Evolutionary conservation across 2,113 vertebrate species (phyloP).

Genomic region (Amphiprion percula): DNA sequence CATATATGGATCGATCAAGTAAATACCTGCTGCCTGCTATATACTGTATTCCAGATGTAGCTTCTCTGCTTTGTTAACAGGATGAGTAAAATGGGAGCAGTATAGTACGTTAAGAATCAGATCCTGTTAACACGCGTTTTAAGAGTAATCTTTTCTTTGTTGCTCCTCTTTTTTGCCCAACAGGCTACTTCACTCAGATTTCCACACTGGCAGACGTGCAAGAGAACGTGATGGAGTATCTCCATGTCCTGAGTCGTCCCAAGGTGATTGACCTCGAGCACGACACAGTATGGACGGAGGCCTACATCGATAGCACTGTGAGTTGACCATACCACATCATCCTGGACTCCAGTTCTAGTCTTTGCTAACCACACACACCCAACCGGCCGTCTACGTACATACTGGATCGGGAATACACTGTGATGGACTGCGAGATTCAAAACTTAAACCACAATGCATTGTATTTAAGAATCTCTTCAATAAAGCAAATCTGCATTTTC

Average conservation of each 20-base stretch:
- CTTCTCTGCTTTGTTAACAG: slow-evolving; percentile 19
- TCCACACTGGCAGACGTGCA: slow-evolving; percentile 98
- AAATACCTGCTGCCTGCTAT: slow-evolving; percentile 26
- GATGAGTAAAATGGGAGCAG: slow-evolving; percentile 19
- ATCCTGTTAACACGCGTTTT: neutral
- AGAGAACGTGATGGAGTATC: slow-evolving; percentile 99
- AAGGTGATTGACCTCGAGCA: slow-evolving; percentile 99
- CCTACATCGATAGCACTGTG: slow-evolving; percentile 97
- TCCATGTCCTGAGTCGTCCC: slow-evolving; percentile 96
- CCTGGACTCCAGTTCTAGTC: slow-evolving; percentile 5
- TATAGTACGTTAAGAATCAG: neutral
- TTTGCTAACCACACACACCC: neutral
- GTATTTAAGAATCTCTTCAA: neutral
- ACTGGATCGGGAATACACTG: neutral
- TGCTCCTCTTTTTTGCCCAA: slow-evolving; percentile 31
- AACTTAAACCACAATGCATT: neutral
- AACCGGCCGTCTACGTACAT: neutral
- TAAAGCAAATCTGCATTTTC: slow-evolving; percentile 9
- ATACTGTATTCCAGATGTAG: slow-evolving; percentile 36
- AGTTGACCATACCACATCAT: slow-evolving; percentile 77
- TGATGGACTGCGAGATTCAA: neutral
- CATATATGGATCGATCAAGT: slow-evolving; percentile 32
- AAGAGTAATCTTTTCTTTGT: neutral
- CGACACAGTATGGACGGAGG: slow-evolving; percentile 97
- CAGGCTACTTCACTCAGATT: slow-evolving; percentile 98